Conservation (phyloP, 1,140 invertebrate species). For the Panagrolaimus sp. region DNA sequence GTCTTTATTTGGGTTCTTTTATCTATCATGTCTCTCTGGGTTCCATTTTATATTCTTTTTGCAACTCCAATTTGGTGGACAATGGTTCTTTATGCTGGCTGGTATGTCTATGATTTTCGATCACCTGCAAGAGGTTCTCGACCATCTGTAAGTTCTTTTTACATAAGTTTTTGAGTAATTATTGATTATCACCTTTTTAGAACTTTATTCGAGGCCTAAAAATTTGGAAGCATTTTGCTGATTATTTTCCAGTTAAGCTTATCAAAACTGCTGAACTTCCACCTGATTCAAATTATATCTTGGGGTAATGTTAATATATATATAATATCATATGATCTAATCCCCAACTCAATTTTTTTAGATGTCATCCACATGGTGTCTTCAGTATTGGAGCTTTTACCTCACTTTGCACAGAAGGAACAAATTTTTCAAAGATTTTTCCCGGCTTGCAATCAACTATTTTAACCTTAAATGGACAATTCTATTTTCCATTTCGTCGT, state of each 20-base stretch:
- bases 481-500: slow-evolving; percentile 74
- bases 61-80: slow-evolving; percentile 47
- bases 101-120: slow-evolving; percentile 52
- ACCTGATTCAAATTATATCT: slow-evolving; percentile 62
- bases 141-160: slow-evolving; percentile 42
- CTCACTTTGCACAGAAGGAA: slow-evolving; percentile 72
- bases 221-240: slow-evolving; percentile 57
- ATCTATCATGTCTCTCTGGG: slow-evolving; percentile 33
- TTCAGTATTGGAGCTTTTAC: slow-evolving; percentile 46
- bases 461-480: slow-evolving; percentile 74
- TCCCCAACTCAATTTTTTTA: slow-evolving; percentile 45
- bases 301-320: slow-evolving; percentile 68
- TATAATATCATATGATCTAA: slow-evolving; percentile 58
- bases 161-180: too few relatives aligned
- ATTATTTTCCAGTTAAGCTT: slow-evolving; percentile 63
- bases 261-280: slow-evolving; percentile 62
- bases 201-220: slow-evolving; percentile 13
- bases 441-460: slow-evolving; percentile 72
- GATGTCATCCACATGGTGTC: slow-evolving; percentile 78
- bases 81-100: slow-evolving; percentile 39
- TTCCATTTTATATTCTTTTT: slow-evolving; percentile 44
- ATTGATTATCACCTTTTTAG: too few relatives aligned
- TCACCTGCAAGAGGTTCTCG: slow-evolving; percentile 48
- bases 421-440: slow-evolving; percentile 70
- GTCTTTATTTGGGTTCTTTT: slow-evolving; percentile 44